Base-by-base conservation (phyloP, 2,797 vertebrate genomes). In the Takifugu rubripes region DNA sequence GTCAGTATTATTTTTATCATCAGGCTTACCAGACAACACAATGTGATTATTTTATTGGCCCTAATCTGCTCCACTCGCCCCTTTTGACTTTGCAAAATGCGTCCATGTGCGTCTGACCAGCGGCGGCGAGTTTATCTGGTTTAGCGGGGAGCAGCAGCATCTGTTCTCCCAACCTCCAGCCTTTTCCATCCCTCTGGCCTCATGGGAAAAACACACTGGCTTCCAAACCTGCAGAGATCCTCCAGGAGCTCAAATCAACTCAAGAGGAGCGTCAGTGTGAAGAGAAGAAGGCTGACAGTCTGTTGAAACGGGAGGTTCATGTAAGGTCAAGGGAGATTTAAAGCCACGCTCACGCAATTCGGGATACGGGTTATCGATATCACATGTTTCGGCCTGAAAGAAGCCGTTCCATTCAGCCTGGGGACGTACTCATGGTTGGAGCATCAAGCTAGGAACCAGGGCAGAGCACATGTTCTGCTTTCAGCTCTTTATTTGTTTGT, bases 121-220 rank as follows among this genome's bases (percentile, higher is more conserved):
- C 74, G 66, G 79, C 79, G 61, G 61, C 11, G 66, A 68, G 74
- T 68, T 89, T 88, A 89, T 88, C 89, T 81, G 75, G 78, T 89
- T 87, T 84, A 68, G 54, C 79, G 81, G 77, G 89, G 85, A 89
- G 74, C 72, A 56, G 71, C 76, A 90, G 87, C 88, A 91, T 89
- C 90, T 91, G 89, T 78, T 81, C 60, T 69, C 73, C 85, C 88
- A 89, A 90, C 79, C 75, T 66, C 63, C 60, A 26, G 61, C 59
- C 68, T 55, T 60, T 80, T 78, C 75, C 63, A 52, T 51, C 75
- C 72, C 72, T 79, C 47, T 2, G 68, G 77, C 74, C 67, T 71
- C 29, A 25, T 70, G 66, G 70, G 80, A 77, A 73, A 79, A 65
- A 54, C 45, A 17, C 52, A 25, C 31, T 7, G 64, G 64, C 59